Evolutionary conservation across 1,140 invertebrate species (phyloP).

Genomic region (Phortica variegata): DNA sequence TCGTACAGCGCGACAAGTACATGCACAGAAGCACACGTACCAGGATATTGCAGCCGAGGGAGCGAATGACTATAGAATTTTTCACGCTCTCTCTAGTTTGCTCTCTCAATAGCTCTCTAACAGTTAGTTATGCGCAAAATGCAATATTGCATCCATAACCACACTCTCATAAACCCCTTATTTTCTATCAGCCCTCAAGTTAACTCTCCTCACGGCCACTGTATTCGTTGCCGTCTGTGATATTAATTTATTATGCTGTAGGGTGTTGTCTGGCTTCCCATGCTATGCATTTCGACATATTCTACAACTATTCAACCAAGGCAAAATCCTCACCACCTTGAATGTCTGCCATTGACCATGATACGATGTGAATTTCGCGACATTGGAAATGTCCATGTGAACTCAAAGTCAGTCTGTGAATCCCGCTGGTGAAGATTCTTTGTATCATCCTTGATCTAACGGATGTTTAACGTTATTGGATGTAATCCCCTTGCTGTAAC

Average conservation of each 20-base stretch:
- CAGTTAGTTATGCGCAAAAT: slow-evolving; percentile 4
- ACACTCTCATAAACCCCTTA: no score
- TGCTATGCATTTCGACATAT: slow-evolving; percentile 16
- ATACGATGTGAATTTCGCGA: no score
- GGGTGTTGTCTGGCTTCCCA: slow-evolving; percentile 45
- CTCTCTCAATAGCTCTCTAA: slow-evolving; percentile 11
- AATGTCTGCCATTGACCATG: slow-evolving; percentile 37
- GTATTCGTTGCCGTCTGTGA: not conserved
- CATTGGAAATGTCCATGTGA: no score
- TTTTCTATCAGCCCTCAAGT: not conserved
- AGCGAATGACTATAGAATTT: no score
- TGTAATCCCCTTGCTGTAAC: no score
- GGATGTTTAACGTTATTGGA: no score
- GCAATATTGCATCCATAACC: no score
- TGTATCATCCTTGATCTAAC: no score
- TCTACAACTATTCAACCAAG: no score
- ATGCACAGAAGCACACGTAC: slow-evolving; percentile 36
- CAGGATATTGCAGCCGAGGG: slow-evolving; percentile 33
- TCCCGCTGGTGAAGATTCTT: no score
- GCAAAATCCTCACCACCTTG: slow-evolving; percentile 30
- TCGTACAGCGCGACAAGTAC: slow-evolving; percentile 33
- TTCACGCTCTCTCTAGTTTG: not conserved
- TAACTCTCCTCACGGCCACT: not conserved
- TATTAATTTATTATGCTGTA: slow-evolving; percentile 1
- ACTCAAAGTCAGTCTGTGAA: no score